Evolutionary conservation across 92 coral and sea anemone species (phyloP), one percentile per base, ranked within the genome.

Genomic region (Chrysogorgia sp.): DNA sequence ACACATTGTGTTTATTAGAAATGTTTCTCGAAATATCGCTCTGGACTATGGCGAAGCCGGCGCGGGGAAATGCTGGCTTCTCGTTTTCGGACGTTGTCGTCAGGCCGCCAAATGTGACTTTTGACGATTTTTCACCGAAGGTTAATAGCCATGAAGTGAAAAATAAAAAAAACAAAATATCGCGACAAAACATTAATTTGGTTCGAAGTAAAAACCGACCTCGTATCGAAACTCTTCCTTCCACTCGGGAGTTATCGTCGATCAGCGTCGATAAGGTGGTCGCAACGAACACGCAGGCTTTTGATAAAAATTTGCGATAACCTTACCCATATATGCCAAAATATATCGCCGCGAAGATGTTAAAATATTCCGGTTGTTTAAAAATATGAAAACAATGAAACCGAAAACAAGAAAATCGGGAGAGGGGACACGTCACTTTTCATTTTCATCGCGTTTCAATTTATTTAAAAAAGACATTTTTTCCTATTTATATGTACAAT

Each of bases 71-170:
- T n/a, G n/a, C n/a, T n/a, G n/a, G n/a, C n/a, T n/a, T n/a, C n/a
- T n/a, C n/a, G n/a, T n/a, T n/a, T n/a, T n/a, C n/a, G n/a, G n/a
- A n/a, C n/a, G n/a, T n/a, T n/a, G n/a, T n/a, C n/a, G n/a, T n/a
- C n/a, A n/a, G n/a, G n/a, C n/a, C n/a, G n/a, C n/a, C n/a, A n/a
- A n/a, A n/a, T n/a, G n/a, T n/a, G n/a, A n/a, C n/a, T n/a, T n/a
- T n/a, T n/a, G 55, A 56, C 50, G 59, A 56, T 40, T 52, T 72
- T 32, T 32, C 79, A 35, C 79, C 19, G 34, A 20, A 23, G 64
- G n/a, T n/a, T n/a, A n/a, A n/a, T n/a, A 31, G 65, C 15, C 28
- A 28, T 72, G 79, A 48, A n/a, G n/a, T n/a, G n/a, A n/a, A n/a
- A n/a, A n/a, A n/a, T 53, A 48, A 72, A 53, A 26, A 40, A 72